Conservation (phyloP, 2,888 invertebrate genomes). For the Rhingia rostrata region DNA sequence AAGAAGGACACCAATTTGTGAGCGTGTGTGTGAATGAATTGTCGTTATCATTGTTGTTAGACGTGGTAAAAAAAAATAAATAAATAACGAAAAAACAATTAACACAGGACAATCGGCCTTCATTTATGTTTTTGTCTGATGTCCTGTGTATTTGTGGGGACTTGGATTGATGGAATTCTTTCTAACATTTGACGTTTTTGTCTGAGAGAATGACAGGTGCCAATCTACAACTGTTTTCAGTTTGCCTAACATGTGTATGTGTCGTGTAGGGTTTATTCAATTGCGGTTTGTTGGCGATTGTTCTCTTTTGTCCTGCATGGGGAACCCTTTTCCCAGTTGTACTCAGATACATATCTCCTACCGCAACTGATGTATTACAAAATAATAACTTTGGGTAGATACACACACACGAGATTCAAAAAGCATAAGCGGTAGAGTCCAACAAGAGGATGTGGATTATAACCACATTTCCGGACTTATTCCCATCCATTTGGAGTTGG, state of each 20-base stretch:
- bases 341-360: background rate
- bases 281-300: constrained; percentile 26
- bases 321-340: background rate
- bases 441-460: constrained; percentile 65
- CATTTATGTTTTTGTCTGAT: constrained; percentile 8
- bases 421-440: background rate
- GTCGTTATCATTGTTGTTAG: constrained; percentile 51
- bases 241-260: background rate
- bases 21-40: constrained; percentile 38
- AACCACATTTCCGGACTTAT: constrained; percentile 67
- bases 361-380: constrained; percentile 27
- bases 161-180: constrained; percentile 42
- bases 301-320: constrained; percentile 4
- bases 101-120: constrained; percentile 44
- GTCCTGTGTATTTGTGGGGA: background rate
- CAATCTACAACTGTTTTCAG: constrained; percentile 8
- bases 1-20: constrained; percentile 25
- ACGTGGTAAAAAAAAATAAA: background rate
- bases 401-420: background rate
- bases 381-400: constrained; percentile 44
- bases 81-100: constrained; percentile 33
- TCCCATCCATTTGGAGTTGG: constrained; percentile 27
- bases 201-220: constrained; percentile 46
- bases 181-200: constrained; percentile 46
- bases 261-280: constrained; percentile 36